Conservation (phyloP, 2,888 invertebrate genomes). For the Beris morrisii region DNA sequence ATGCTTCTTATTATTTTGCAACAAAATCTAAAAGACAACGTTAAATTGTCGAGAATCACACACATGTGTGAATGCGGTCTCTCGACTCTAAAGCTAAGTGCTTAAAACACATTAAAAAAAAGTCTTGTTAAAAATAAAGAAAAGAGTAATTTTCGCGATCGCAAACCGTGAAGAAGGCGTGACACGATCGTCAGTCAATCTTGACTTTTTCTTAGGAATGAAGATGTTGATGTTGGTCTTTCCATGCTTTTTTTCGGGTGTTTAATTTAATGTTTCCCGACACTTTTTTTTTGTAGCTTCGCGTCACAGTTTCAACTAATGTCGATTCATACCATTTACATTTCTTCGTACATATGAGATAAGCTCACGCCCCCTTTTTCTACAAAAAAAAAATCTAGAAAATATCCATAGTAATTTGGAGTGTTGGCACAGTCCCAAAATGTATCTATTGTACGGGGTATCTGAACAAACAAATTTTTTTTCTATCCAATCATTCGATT, state of each 20-base stretch:
- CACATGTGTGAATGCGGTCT: no score
- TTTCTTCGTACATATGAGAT: constrained; percentile 13
- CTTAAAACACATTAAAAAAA: no score
- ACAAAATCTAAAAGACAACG: no score
- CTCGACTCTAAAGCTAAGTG: no score
- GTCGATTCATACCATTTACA: constrained; percentile 22
- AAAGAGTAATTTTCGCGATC: constrained; percentile 27
- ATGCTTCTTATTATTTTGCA: no score
- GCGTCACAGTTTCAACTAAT: constrained; percentile 11
- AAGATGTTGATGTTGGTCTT: neutral
- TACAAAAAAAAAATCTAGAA: no score
- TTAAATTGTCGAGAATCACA: no score
- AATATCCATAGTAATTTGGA: no score
- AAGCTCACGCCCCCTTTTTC: constrained; percentile 24
- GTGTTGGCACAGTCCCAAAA: no score
- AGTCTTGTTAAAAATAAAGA: no score
- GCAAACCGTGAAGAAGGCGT: constrained; percentile 32
- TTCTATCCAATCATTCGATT: constrained; percentile 14
- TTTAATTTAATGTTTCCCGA: constrained; percentile 13
- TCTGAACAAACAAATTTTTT: neutral
- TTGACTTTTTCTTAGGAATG: constrained; percentile 19
- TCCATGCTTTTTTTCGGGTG: neutral
- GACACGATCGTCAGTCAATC: constrained; percentile 31
- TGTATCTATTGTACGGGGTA: no score
- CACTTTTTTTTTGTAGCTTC: neutral